Base-by-base conservation (phyloP, 2,113 vertebrate genomes). In the Himantopus leucocephalus region DNA sequence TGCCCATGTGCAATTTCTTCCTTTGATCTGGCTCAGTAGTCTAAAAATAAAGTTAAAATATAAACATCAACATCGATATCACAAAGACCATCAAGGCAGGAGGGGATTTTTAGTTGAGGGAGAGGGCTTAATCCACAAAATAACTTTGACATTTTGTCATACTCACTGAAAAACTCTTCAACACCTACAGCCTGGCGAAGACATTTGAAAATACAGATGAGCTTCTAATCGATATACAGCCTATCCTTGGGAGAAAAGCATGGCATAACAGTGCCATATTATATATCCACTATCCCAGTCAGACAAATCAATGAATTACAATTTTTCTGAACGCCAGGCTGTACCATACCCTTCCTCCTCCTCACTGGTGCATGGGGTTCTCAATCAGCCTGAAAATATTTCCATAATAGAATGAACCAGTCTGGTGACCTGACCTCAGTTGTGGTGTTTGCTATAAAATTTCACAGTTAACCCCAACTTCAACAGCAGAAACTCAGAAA, bases 31-130 rank as follows among this genome's bases (percentile, higher is more conserved):
- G 48, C 62, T 80, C 70, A 82, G 58, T 14, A 79, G 68, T 37
- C 68, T 79, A 48, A 93, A 96, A 93, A 85, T 48, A 52, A 83
- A 92, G 58, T 79, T 48, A 88, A 91, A 95, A 95, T 81, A 86
- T 34, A 91, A 94, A 76, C 73, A 82, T n/a, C 0, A 2, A 73
- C 62, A 84, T 73, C 66, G 77, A 9, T 19, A 90, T 35, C 86
- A 64, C 84, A 79, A 27, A 75, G 32, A 64, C 10, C 0, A 2
- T 32, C 80, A 73, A 78, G 60, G 41, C 91, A 91, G 62, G 76
- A 82, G 66, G 50, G 73, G 53, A 53, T 71, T 63, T 92, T 87
- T 13, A 58, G 37, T 32, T 35, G 81, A 90, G 63, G 35, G 19
- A 93, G 32, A 91, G 53, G 48, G 17, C 14, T 90, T 87, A 82